Evolutionary conservation across 2,888 invertebrate species (phyloP).

Genomic region (Agonopterix arenella): DNA sequence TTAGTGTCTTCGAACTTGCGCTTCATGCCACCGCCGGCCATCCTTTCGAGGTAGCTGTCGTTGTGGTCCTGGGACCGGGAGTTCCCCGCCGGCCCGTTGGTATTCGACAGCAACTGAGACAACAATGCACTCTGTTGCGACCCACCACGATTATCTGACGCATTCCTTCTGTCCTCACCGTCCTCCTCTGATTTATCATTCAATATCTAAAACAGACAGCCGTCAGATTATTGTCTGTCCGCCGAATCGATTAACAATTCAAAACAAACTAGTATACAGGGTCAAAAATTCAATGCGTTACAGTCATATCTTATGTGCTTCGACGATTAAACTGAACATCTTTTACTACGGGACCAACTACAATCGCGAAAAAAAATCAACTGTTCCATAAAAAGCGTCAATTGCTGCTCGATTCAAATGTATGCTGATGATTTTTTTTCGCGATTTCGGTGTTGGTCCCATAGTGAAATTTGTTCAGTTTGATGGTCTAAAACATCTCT

Average conservation of each 20-base stretch:
- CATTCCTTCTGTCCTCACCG: constrained; percentile 75
- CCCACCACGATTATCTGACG: constrained; percentile 31
- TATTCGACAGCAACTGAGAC: constrained; percentile 65
- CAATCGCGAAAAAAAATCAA: no score
- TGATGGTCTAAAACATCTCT: no score
- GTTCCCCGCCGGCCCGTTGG: constrained; percentile 53
- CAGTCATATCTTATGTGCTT: neutral
- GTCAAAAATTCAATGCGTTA: neutral
- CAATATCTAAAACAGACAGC: constrained; percentile 76
- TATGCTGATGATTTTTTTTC: no score
- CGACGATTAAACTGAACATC: no score
- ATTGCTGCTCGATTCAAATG: no score
- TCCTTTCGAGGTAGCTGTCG: constrained; percentile 53
- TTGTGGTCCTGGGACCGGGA: constrained; percentile 44
- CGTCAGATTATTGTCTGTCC: neutral
- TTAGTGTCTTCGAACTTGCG: constrained; percentile 74
- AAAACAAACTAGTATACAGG: neutral
- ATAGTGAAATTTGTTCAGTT: no score
- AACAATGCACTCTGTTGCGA: constrained; percentile 74
- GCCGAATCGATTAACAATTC: neutral
- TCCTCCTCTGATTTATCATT: constrained; percentile 91
- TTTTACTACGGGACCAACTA: no score
- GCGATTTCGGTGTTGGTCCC: no score
- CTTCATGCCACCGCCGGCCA: constrained; percentile 47
- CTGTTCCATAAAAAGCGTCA: no score